These are phyloP conservation scores for Diphyllodes magnificus DNA, from an alignment of 2,113 vertebrate genomes.

Conservation along the genomic window DNA sequence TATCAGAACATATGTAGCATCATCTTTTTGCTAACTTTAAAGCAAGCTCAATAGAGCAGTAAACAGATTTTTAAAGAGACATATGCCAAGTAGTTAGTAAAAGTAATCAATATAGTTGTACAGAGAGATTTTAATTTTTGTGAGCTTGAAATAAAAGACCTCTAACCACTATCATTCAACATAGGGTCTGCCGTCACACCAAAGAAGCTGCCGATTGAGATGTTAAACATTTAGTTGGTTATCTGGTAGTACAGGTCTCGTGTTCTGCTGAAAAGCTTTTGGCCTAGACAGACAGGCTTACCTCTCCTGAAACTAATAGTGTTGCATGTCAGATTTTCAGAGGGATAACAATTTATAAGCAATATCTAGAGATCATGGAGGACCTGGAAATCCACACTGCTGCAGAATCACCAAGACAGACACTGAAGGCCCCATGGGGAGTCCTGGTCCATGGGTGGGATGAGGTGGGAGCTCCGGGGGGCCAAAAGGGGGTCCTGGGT, in stretches of 20 bases:
- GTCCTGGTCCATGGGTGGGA: neutral
- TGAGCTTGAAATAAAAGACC: neutral
- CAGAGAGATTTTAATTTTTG: neutral
- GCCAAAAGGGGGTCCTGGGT: accelerated
- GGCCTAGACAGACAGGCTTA: neutral
- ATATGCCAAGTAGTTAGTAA: neutral
- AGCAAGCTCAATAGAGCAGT: neutral
- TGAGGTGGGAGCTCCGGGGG: accelerated
- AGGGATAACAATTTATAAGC: neutral
- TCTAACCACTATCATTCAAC: neutral
- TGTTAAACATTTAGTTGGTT: neutral
- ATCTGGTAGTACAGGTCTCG: accelerated
- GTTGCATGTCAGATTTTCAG: neutral
- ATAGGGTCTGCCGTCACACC: neutral
- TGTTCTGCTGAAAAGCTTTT: neutral
- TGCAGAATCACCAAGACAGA: accelerated
- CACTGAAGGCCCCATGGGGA: accelerated
- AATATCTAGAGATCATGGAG: neutral
- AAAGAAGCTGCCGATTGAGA: neutral
- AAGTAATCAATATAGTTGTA: neutral
- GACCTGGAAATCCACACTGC: neutral
- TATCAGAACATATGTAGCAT: neutral
- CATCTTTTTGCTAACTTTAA: neutral
- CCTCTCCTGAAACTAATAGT: neutral
- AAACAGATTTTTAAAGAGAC: neutral